These are phyloP conservation scores for Acromyrmex charruanus DNA, from an alignment of 1,140 invertebrate species.

Conservation along the genomic window DNA sequence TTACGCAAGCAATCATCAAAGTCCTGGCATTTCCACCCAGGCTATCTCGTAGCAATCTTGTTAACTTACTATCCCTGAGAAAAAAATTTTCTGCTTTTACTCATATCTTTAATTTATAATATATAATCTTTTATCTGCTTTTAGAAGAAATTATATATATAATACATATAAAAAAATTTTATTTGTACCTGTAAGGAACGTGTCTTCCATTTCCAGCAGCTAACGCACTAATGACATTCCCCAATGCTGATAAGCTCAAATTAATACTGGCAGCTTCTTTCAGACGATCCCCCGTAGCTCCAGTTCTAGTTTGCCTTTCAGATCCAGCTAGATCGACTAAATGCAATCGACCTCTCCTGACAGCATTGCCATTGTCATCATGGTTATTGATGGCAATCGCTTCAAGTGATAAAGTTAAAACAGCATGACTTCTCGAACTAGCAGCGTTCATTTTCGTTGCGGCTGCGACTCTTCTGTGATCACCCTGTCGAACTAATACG, in stretches of 20 bases:
- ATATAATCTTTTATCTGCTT: background rate
- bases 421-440: slow-evolving; percentile 96
- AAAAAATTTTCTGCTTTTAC: slow-evolving; percentile 81
- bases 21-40: slow-evolving; percentile 98
- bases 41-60: slow-evolving; percentile 95
- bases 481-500: slow-evolving; percentile 91
- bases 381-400: slow-evolving; percentile 87
- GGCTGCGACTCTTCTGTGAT: slow-evolving; percentile 91
- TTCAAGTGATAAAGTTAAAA: slow-evolving; percentile 96
- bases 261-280: slow-evolving; percentile 99
- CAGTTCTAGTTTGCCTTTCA: slow-evolving; percentile 95
- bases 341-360: slow-evolving; percentile 94
- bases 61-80: slow-evolving; percentile 97
- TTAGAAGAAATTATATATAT: background rate
- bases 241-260: slow-evolving; percentile 96
- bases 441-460: slow-evolving; percentile 95
- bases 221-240: slow-evolving; percentile 97
- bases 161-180: background rate
- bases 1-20: slow-evolving; percentile 97
- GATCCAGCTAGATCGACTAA: slow-evolving; percentile 96
- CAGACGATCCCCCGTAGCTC: slow-evolving; percentile 94
- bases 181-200: slow-evolving; percentile 92
- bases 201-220: slow-evolving; percentile 96
- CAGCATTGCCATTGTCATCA: slow-evolving; percentile 83
- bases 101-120: too few species aligned